Evolutionary conservation across 2,888 invertebrate genomes (phyloP), one percentile per base, ranked within the genome.

Genomic region (Drosophila acutilabella): DNA sequence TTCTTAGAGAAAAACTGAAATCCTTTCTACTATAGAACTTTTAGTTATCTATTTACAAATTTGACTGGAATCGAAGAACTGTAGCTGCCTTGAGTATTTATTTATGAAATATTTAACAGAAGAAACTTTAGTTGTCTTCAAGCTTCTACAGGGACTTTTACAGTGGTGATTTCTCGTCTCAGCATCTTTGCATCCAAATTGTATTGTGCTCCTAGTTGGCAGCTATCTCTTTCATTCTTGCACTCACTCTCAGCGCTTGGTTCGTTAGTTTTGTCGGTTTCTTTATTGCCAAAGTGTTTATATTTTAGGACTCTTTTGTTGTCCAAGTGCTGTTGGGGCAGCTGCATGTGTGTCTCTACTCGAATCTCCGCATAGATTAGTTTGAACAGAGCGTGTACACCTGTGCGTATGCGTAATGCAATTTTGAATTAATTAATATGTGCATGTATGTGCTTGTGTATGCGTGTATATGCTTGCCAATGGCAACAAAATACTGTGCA

Each of bases 341-440:
- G 36, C 64, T 54, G 38, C 41, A 48, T 18, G 56, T 59, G 50
- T 40, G 44, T 53, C 50, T 56, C 48, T 44, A n/a, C 40, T n/a
- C 10, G 14, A 33, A 2, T 41, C 30, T 56, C 36, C 47, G 14
- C 33, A 42, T 16, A 44, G 64, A 57, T 77, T 76, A 64, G 72
- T 69, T 76, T 68, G 38, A 54, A 60, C 65, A 48, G 30, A 65
- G 66, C 64, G 30, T 64, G 74, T 65, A 80, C 83, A 82, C 79
- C 86, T 87, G 84, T 87, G 79, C 83, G 79, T 82, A 79, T 82
- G 76, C 85, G 78, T 80, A 87, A 84, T 84, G 69, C 81, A 81
- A 84, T 84, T 84, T 81, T 84, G 87, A 71, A 84, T 84, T 84
- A 84, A 84, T 84, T 84, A 84, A 84, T 84, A 73, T 82, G 69